These are phyloP conservation scores for Porites cylindrica DNA, from an alignment of 92 coral and sea anemone genomes.

Conservation along the genomic window DNA sequence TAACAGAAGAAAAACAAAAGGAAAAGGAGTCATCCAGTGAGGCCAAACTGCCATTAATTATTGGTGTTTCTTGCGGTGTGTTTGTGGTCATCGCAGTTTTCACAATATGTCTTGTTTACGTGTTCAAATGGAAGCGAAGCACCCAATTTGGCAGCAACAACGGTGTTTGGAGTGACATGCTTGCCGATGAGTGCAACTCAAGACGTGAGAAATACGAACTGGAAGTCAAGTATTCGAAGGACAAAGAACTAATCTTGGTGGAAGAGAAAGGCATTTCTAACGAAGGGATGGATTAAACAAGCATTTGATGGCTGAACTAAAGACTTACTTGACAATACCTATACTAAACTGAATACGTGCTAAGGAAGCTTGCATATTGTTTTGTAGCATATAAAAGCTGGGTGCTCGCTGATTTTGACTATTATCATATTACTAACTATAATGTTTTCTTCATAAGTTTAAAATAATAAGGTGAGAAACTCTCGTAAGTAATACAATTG, in stretches of 20 bases:
- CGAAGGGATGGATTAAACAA: not conserved
- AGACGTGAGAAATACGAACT: not conserved
- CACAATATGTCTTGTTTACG: not conserved
- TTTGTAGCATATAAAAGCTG: no score
- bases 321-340: no score
- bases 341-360: no score
- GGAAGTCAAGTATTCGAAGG: not conserved
- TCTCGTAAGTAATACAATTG: no score
- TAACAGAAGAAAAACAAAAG: not conserved
- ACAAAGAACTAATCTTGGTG: not conserved
- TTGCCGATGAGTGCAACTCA: not conserved
- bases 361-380: no score
- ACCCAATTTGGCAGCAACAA: not conserved
- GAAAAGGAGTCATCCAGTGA: not conserved
- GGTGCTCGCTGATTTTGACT: no score
- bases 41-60: not conserved
- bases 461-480: no score
- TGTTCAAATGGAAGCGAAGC: not conserved
- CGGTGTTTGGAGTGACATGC: not conserved
- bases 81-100: not conserved
- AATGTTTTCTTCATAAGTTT: no score
- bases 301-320: not conserved
- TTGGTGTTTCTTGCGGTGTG: slow-evolving; percentile 11
- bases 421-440: no score
- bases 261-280: not conserved